Evolutionary conservation across 2,888 invertebrate species (phyloP).

Genomic region (Eupithecia insigniata): DNA sequence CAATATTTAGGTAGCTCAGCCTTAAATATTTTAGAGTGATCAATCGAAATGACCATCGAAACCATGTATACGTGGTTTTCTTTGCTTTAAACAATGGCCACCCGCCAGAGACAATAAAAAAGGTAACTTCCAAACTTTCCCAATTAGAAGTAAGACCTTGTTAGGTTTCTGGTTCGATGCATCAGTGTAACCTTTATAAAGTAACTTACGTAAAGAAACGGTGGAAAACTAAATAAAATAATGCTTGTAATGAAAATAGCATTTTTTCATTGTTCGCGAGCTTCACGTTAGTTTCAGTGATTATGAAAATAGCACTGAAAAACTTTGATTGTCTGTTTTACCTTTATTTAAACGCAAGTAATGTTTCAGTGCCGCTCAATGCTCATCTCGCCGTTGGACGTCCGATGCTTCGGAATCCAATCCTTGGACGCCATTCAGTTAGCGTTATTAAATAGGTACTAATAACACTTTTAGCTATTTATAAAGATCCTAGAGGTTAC

Average conservation of each 20-base stretch:
- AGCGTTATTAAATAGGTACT: too few relatives aligned
- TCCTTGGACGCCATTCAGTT: too few relatives aligned
- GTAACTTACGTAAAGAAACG: not conserved
- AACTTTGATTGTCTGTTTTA: not conserved
- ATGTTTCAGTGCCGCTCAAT: too few relatives aligned
- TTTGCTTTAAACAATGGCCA: conserved; percentile 77
- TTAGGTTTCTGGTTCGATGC: conserved; percentile 63
- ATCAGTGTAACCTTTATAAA: conserved; percentile 44
- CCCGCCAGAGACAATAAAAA: conserved; percentile 77
- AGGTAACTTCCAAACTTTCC: conserved; percentile 75
- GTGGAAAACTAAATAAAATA: not conserved
- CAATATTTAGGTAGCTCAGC: too few relatives aligned
- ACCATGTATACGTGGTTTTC: conserved; percentile 33
- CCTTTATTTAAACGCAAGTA: too few relatives aligned
- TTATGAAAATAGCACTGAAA: not conserved
- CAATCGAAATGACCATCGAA: not conserved
- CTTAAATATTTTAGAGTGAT: not conserved
- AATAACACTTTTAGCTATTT: not conserved
- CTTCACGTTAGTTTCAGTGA: not conserved
- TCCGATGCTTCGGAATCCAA: too few relatives aligned
- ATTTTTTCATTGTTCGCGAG: not conserved
- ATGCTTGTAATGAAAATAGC: not conserved
- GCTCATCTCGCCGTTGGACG: too few relatives aligned
- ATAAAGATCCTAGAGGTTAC: not conserved
- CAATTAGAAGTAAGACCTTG: conserved; percentile 71